phyloP scores from a whole-genome alignment of 2,888 invertebrate species.

The Galeopsomyia nigrocyanea region DNA sequence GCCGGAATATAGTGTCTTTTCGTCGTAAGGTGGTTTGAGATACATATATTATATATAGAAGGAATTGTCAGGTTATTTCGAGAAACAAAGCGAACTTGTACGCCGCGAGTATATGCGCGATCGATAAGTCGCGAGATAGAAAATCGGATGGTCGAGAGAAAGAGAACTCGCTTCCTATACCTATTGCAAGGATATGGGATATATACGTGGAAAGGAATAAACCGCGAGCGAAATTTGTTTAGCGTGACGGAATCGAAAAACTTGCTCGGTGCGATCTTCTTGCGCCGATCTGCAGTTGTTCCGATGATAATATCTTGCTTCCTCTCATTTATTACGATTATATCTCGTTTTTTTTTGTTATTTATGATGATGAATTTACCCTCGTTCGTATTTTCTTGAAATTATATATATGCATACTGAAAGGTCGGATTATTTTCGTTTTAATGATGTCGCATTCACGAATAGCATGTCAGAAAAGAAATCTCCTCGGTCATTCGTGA shows the following conservation, averaged over 20 bases:
- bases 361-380: too few relatives aligned
- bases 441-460: too few relatives aligned
- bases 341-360: too few relatives aligned
- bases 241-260: conserved; percentile 49
- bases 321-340: too few relatives aligned
- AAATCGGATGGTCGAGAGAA: conserved; percentile 23
- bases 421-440: too few relatives aligned
- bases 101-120: conserved; percentile 1
- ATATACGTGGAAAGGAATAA: not conserved
- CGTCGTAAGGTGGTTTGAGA: not conserved
- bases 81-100: conserved; percentile 24
- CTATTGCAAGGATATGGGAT: not conserved
- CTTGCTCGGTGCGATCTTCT: conserved; percentile 28
- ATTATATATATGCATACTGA: too few relatives aligned
- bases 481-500: too few relatives aligned
- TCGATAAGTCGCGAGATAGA: conserved; percentile 40
- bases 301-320: too few relatives aligned
- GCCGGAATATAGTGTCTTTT: conserved; percentile 10
- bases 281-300: too few relatives aligned
- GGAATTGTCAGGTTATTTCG: conserved; percentile 38
- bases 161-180: not conserved
- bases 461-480: too few relatives aligned
- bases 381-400: too few relatives aligned
- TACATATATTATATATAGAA: conserved; percentile 7
- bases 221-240: conserved; percentile 50